Percentiles rank a stretch among this genome's conserved stretches.
phyloP scores from a whole-genome alignment of 2,113 vertebrate genomes.

The Brachyhypopomus gauderio region DNA sequence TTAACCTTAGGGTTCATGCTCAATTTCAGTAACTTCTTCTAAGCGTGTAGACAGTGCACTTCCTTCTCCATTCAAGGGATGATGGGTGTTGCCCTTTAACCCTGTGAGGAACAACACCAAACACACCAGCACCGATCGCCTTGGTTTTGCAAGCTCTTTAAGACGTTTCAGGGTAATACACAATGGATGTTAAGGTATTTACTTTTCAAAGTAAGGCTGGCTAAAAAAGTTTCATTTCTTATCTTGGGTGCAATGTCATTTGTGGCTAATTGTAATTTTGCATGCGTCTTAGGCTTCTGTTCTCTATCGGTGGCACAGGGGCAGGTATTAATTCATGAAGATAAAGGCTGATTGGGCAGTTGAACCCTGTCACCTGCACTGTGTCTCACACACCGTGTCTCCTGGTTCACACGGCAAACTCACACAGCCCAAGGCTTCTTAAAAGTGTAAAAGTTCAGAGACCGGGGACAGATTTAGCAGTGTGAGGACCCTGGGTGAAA shows the following conservation, averaged over 20 bases:
- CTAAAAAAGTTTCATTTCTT: constrained; percentile 22
- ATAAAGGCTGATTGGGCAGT: constrained; percentile 29
- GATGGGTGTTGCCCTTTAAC: not conserved
- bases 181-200: constrained; percentile 42
- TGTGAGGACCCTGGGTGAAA: not conserved
- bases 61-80: not conserved
- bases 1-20: not conserved
- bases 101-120: not conserved
- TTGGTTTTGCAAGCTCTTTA: constrained; percentile 12
- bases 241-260: constrained; percentile 35
- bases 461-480: too few species aligned
- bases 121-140: not conserved
- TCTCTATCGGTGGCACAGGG: constrained; percentile 52
- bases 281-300: constrained; percentile 32
- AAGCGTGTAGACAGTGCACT: not conserved
- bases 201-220: constrained; percentile 31
- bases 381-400: not conserved
- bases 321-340: constrained; percentile 56
- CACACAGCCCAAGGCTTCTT: constrained; percentile 22
- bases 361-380: constrained; percentile 28
- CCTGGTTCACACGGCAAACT: constrained; percentile 27
- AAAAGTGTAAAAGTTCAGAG: not conserved
- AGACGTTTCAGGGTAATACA: constrained; percentile 36
- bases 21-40: not conserved
- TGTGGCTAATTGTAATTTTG: not conserved